Base-by-base conservation (phyloP, 2,797 vertebrate genomes). In the Cossypha dichroa region DNA sequence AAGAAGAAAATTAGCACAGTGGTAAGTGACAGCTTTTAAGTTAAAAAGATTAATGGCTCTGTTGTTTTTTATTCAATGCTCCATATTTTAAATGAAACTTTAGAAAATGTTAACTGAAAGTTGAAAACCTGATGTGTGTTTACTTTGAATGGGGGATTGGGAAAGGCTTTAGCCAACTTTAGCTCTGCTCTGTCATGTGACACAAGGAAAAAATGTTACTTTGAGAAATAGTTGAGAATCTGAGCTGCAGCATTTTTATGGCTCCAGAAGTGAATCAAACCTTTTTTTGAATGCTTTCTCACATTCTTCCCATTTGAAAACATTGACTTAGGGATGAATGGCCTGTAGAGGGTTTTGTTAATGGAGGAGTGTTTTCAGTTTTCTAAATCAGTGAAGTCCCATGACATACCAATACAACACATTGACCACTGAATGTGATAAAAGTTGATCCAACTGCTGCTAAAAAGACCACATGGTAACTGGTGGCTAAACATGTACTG, bases 1-100 rank as follows among this genome's bases (percentile, higher is more conserved):
- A 99, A 99, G 96, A 99, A 98, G 96, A 99, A 99, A 97, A 99
- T 99, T 63, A 99, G 99, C 97, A 99, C 99, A 93, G 99, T 99
- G 99, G 99, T 99, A 93, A 99, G 99, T 62, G 51, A 51, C 56
- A 74, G 0, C 33, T 38, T 72, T 45, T 11, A 18, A 10, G 11
- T 77, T 55, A 59, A 46, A 51, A 77, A n/a, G 28, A 16, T 56
- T 3, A 63, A 80, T 40, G 48, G 15, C 17, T 15, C 15, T 69
- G 1, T 29, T 67, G 6, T 21, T 77, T 66, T 60, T 55, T 26
- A n/a, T 23, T 43, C 69, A 73, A 15, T 66, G 23, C 9, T 31
- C 8, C 2, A 0, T 73, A 20, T 86, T 76, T 69, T 67, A 84
- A 67, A 29, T 73, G 46, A 33, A 63, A 58, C 33, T 84, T 45